Conservation (phyloP, 2,797 vertebrate species). For the Enteromius trimaculatus region DNA sequence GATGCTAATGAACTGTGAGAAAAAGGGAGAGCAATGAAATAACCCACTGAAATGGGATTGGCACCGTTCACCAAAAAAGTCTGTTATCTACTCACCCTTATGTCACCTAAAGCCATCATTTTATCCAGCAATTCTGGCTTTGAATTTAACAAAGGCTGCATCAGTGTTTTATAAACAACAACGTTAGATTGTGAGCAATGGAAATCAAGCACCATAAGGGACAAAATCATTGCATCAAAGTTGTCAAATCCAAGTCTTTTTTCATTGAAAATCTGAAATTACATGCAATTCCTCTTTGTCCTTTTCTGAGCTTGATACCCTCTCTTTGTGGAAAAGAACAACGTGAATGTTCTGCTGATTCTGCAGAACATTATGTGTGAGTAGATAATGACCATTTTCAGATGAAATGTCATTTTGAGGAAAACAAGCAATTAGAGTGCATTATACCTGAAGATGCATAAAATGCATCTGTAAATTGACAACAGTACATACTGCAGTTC, state of each 20-base stretch:
- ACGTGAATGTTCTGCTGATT: neutral
- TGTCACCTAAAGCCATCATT: neutral
- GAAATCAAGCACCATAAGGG: neutral
- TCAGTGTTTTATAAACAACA: neutral
- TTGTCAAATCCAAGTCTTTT: neutral
- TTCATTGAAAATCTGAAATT: neutral
- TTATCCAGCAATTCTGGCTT: neutral
- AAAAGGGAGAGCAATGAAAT: neutral
- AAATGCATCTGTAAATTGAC: neutral
- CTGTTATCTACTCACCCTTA: neutral
- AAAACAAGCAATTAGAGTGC: neutral
- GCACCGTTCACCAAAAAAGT: neutral
- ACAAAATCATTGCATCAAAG: neutral
- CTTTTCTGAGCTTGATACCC: neutral
- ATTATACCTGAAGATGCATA: neutral
- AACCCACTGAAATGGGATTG: neutral
- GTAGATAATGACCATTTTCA: neutral
- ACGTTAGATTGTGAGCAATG: conserved; percentile 1
- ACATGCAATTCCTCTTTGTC: neutral
- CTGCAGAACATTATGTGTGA: neutral
- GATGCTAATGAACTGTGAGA: conserved; percentile 16
- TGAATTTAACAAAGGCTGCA: neutral
- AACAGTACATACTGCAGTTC: neutral
- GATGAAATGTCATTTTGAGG: neutral
- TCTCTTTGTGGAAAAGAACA: neutral